Base-by-base conservation (phyloP, 2,888 invertebrate species). In the Drosophila melanocephala region DNA sequence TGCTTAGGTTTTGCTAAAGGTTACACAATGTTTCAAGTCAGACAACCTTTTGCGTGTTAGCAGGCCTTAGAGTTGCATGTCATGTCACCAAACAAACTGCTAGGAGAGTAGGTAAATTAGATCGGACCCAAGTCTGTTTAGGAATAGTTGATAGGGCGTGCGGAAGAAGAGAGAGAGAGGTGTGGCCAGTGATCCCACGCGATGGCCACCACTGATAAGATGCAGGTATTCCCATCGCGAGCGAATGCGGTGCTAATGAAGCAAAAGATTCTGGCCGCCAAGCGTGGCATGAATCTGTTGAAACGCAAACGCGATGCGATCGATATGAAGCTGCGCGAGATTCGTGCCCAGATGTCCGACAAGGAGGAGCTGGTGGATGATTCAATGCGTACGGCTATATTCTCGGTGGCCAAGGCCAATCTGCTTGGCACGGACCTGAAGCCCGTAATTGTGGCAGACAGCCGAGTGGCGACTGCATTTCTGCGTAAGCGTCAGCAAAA, bases 281-380 rank as follows among this genome's bases (percentile, higher is more conserved):
- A 80, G n/a, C 85, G 87, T 5, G 93, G 92, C 2, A 81, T 86
- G 14, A 83, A 79, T 47, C 76, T 92, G 26, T 74, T 92, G 1
- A 91, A 91, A 28, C 83, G 91, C 0, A 93, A 92, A 57, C 85
- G 91, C 1, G 92, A 92, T 55, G 92, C 92, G 10, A 86, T 92
- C 50, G 91, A 92, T 19, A 0, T 92, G 56, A 90, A 88, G 72
- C 61, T 91, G n/a, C 76, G 91, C 0, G 90, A 92, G 28, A 59
- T 92, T 1, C 64, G 22, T 0, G 14, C 30, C 0, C 57, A 75
- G 1, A 75, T 90, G 37, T 16, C 32, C 5, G 47, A 63, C 0
- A 72, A 78, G 22, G 77, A 75, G 35, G 68, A 76, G 0, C 0
- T 22, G 0, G 66, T 88, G 12, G 77, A 84, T 14, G 47, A 73